A percentile compares a stretch with the other conserved stretches of the same genome.
phyloP scores from a whole-genome alignment of 2,888 invertebrate genomes.

The Apomyelois bistriatella region DNA sequence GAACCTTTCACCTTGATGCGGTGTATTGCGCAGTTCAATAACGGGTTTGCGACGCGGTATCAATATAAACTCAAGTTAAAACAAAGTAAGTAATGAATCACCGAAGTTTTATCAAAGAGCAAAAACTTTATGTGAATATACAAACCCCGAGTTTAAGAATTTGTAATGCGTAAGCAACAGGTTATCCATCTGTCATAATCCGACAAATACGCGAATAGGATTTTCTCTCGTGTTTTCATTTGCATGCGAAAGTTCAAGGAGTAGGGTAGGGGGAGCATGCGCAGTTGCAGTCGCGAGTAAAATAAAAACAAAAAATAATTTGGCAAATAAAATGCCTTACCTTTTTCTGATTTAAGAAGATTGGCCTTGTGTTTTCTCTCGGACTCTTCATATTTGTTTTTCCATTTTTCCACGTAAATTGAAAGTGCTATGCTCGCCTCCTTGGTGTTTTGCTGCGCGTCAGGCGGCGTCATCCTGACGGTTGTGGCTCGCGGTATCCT shows the following conservation, averaged over 20 bases:
- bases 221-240: constrained; percentile 62
- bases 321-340: constrained; percentile 65
- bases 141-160: constrained; percentile 55
- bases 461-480: constrained; percentile 74
- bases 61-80: constrained; percentile 24
- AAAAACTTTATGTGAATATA: constrained; percentile 28
- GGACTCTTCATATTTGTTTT: constrained; percentile 84
- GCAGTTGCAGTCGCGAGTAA: constrained; percentile 42
- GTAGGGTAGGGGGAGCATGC: constrained; percentile 52
- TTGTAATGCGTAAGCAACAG: constrained; percentile 68
- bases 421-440: constrained; percentile 73
- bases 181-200: constrained; percentile 67
- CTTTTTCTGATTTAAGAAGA: constrained; percentile 84
- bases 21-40: constrained; percentile 41
- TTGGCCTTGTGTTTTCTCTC: constrained; percentile 84
- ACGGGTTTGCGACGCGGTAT: constrained; percentile 26
- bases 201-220: constrained; percentile 70
- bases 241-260: constrained; percentile 52
- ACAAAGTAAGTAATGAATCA: constrained; percentile 15
- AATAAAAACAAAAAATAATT: constrained; percentile 35
- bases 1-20: constrained; percentile 20
- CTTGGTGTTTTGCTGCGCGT: constrained; percentile 70
- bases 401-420: constrained; percentile 82
- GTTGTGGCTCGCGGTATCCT: constrained; percentile 75
- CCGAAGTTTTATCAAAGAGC: constrained; percentile 25